These are phyloP conservation scores for Laticauda colubrina DNA, from an alignment of 2,113 vertebrate genomes.

Conservation along the genomic window DNA sequence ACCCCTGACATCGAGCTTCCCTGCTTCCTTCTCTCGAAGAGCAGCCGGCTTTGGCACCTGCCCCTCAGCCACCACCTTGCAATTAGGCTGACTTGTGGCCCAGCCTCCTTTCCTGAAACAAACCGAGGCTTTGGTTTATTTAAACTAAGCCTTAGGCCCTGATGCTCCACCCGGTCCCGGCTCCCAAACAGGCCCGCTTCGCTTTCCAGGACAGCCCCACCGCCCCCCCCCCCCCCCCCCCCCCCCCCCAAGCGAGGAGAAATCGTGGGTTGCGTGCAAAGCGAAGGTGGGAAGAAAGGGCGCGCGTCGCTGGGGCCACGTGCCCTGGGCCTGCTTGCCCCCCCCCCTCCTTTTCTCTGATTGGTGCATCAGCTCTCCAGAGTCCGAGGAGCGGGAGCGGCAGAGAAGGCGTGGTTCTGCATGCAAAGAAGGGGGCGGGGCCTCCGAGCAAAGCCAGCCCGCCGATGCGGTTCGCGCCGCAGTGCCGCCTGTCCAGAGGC, in stretches of 20 bases:
- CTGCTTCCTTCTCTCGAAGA: neutral
- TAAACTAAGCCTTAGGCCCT: neutral
- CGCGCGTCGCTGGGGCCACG: neutral
- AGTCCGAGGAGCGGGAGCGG: neutral
- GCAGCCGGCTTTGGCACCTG: neutral
- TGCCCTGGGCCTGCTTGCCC: neutral
- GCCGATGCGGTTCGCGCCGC: neutral
- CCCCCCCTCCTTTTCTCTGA: neutral
- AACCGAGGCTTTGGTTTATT: neutral
- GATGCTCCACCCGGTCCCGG: neutral
- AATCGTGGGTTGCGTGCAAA: neutral
- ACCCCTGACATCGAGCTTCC: neutral
- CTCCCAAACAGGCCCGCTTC: neutral
- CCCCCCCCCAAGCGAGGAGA: neutral
- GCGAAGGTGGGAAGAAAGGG: neutral
- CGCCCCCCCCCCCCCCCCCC: too few species aligned
- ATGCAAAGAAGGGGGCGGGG: fast-evolving
- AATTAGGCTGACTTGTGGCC: neutral
- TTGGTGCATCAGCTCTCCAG: neutral
- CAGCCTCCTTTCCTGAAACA: neutral
- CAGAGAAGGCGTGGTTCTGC: fast-evolving
- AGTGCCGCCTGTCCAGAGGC: neutral
- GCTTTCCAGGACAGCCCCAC: neutral
- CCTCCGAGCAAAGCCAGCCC: fast-evolving
- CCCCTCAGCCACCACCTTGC: neutral